Conservation (phyloP, 2,113 vertebrate species). For the Caretta caretta region DNA sequence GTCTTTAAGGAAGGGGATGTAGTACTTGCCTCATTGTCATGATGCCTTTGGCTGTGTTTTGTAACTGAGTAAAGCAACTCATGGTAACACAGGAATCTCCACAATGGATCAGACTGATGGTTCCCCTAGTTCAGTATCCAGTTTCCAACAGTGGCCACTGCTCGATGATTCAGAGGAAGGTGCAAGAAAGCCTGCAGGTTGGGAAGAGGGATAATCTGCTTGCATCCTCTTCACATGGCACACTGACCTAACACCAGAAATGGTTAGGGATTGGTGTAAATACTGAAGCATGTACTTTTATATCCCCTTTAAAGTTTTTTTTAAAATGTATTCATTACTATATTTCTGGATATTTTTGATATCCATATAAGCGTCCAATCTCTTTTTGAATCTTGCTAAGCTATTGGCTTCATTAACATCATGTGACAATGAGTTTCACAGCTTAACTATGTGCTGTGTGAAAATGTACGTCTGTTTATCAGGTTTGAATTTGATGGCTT, state of each 20-base stretch:
- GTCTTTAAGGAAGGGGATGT: neutral
- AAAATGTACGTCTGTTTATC: accelerated
- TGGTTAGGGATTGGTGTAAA: neutral
- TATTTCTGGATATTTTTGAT: neutral
- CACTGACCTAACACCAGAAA: neutral
- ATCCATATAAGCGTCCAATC: neutral
- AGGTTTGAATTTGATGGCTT: accelerated
- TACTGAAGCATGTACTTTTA: neutral
- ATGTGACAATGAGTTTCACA: accelerated
- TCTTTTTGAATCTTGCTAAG: neutral
- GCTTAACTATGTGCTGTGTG: accelerated
- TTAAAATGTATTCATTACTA: neutral
- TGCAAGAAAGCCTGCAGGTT: neutral
- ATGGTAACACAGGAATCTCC: neutral
- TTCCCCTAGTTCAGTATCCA: neutral
- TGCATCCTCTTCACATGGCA: neutral
- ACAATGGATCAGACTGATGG: neutral
- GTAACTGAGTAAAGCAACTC: neutral
- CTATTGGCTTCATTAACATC: neutral
- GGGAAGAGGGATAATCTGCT: neutral
- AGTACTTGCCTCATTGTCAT: neutral
- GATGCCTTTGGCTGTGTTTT: neutral
- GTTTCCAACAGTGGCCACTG: neutral
- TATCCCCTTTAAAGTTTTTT: neutral
- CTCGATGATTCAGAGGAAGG: neutral